Base-by-base conservation (phyloP, 2,888 invertebrate genomes). In the Gibbula magus region DNA sequence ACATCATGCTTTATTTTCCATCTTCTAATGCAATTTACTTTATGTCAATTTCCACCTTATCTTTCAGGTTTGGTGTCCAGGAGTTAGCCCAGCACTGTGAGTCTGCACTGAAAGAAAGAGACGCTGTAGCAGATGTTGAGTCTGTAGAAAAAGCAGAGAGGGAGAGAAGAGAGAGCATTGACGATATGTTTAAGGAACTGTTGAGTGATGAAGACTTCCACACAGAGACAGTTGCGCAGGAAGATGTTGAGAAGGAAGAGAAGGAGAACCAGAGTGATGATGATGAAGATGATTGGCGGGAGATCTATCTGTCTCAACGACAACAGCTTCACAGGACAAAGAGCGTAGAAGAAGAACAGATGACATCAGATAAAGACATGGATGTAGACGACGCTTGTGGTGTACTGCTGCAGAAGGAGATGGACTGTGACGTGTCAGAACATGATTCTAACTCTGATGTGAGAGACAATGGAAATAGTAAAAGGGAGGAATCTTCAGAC, bases 181-280 rank as follows among this genome's bases (percentile, higher is more conserved):
- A 70, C 35, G 70, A 32, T 25, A 32, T 79, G 51, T 67, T 85
- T 73, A 84, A 84, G 25, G 83, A 81, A 39, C 81, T 86, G 51
- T 85, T 83, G 83, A 86, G 86, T 77, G 85, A 85, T 35, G 84
- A 84, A 13, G 84, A 85, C 39, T 81, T 77, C 78, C 85, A 85
- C 35, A 52, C 51, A 18, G 70, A 25, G 18, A 2, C 35, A 3
- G 74, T 45, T 79, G n/a, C 56, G 8, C n/a, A 4, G 20, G 73
- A 39, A n/a, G 51, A 32, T 16, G 75, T 53, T 29, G 77, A 77
- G 39, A 75, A 80, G n/a, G 56, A 79, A 20, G 67, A 61, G 25
- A 66, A 52, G 18, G 20, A 32, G 22, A 51, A 35, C 20, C 45
- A 52, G n/a, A 20, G 20, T 66, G 78, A 83, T 53, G 81, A 81